Percentiles rank a stretch among this genome's conserved stretches.
phyloP scores from a whole-genome alignment of 1,140 invertebrate genomes.

The Lepidotrigona ventralis region DNA sequence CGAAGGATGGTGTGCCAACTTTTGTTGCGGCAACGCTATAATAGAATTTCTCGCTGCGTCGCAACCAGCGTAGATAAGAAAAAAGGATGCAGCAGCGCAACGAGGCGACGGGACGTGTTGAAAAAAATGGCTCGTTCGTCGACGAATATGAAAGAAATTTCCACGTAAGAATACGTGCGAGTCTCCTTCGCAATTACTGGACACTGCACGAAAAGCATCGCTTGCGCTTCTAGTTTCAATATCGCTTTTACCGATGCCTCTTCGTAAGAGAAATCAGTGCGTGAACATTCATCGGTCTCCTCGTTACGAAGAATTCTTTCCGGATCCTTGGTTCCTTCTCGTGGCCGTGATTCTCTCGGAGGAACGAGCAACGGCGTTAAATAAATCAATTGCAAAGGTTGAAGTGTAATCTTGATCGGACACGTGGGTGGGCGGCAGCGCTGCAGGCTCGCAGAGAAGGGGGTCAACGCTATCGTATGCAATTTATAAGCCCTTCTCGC shows the following conservation, averaged over 20 bases:
- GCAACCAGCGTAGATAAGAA: not conserved
- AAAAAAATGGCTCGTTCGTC: not conserved
- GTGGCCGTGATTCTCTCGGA: constrained; percentile 5
- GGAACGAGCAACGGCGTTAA: constrained; percentile 58
- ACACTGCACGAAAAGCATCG: not conserved
- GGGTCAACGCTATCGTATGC: constrained; percentile 73
- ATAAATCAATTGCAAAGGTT: constrained; percentile 73
- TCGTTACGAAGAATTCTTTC: not conserved
- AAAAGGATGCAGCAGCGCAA: not conserved
- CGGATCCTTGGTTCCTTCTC: not conserved
- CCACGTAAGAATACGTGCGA: not conserved
- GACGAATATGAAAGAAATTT: not conserved
- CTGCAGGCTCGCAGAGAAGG: constrained; percentile 38
- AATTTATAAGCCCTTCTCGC: constrained; percentile 75
- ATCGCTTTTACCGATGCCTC: not conserved
- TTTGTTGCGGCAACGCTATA: constrained; percentile 1
- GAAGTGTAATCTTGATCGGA: constrained; percentile 70
- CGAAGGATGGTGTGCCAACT: constrained; percentile 43
- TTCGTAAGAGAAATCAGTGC: not conserved
- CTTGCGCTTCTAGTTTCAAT: not conserved
- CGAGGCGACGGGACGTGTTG: not conserved
- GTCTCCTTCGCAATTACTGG: not conserved
- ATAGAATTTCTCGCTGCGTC: not conserved
- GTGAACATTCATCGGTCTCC: not conserved
- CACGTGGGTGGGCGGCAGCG: constrained; percentile 59